Conservation (phyloP, 2,113 vertebrate genomes). For the Numida meleagris region DNA sequence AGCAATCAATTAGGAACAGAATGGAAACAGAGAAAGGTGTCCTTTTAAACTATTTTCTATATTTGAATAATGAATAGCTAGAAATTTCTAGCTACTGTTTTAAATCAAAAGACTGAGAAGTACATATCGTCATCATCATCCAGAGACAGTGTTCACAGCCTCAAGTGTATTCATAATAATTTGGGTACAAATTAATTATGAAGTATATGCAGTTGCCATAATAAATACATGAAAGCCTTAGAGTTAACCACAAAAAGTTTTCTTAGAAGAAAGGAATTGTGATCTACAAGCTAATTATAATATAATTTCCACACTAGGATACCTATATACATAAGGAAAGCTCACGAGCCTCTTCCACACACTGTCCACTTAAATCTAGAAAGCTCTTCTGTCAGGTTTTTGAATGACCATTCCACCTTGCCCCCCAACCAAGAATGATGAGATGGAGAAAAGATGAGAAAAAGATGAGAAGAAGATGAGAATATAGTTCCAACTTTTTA, state of each 20-base stretch:
- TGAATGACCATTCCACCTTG: not conserved
- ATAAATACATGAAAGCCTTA: not conserved
- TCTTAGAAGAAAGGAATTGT: not conserved
- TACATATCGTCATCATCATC: not conserved
- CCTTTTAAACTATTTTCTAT: not conserved
- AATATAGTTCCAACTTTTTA: not conserved
- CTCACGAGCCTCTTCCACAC: not conserved
- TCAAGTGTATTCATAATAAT: not conserved
- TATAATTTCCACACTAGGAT: not conserved
- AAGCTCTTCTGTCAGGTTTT: not conserved
- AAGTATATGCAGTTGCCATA: not conserved
- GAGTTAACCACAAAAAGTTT: not conserved
- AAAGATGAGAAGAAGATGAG: too few relatives aligned
- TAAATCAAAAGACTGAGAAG: not conserved
- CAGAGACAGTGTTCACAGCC: not conserved
- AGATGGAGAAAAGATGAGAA: not conserved
- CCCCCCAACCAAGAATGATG: not conserved
- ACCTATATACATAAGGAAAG: not conserved
- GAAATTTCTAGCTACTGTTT: not conserved
- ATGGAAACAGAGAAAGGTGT: not conserved
- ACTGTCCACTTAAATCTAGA: not conserved
- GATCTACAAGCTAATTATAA: not conserved
- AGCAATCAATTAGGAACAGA: not conserved
- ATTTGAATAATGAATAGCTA: not conserved
- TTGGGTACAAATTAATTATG: not conserved